phyloP scores from a whole-genome alignment of 2,888 invertebrate species.

The Phorcus lineatus region DNA sequence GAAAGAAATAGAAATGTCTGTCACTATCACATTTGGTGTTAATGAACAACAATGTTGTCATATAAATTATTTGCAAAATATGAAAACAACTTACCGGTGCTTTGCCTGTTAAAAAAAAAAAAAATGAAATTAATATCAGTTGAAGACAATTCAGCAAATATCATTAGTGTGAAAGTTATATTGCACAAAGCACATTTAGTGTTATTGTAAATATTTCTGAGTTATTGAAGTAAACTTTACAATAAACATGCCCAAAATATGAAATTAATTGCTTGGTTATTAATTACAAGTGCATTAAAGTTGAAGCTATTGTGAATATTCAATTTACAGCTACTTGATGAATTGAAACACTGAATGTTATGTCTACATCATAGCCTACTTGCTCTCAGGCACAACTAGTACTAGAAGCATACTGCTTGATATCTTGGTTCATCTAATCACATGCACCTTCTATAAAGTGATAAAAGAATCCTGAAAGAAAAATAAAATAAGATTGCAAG shows the following conservation, averaged over 20 bases:
- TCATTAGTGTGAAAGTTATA: not conserved
- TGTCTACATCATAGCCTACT: no score
- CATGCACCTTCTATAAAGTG: no score
- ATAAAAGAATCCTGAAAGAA: no score
- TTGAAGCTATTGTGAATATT: not conserved
- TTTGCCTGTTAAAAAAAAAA: not conserved
- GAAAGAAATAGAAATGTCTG: no score
- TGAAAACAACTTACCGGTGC: not conserved
- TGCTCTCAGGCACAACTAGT: no score
- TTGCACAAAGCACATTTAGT: not conserved
- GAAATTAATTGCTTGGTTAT: not conserved
- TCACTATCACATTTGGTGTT: no score
- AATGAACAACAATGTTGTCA: not conserved
- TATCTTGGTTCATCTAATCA: no score
- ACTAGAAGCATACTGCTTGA: no score
- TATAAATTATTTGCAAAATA: not conserved
- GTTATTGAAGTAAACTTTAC: no score
- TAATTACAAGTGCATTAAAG: not conserved
- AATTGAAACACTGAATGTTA: no score
- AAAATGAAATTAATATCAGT: not conserved
- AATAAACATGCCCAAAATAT: not conserved
- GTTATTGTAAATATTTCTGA: not conserved
- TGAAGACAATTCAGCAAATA: not conserved
- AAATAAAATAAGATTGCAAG: no score
- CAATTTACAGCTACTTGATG: not conserved